Conservation (phyloP, 2,113 vertebrate species). For the Solenodon paradoxus region DNA sequence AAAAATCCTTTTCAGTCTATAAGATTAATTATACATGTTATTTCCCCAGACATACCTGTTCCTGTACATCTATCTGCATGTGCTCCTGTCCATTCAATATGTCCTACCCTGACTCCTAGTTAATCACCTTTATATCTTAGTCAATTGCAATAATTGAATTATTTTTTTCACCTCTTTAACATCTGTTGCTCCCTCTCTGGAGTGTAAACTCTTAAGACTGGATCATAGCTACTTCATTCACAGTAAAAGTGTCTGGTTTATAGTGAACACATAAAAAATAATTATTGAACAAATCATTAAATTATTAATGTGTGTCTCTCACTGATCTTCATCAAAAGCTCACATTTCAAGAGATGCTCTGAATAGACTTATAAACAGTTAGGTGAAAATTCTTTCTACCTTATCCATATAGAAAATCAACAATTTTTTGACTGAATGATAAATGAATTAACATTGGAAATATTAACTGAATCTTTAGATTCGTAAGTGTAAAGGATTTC, state of each 20-base stretch:
- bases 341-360: neutral
- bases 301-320: neutral
- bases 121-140: neutral
- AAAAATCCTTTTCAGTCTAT: neutral
- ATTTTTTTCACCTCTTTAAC: neutral
- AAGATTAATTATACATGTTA: neutral
- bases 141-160: neutral
- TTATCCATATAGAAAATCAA: neutral
- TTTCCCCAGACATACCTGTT: accelerated
- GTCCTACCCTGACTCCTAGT: neutral
- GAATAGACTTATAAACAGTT: neutral
- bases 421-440: neutral
- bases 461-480: neutral
- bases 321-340: accelerated
- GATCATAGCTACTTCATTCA: neutral
- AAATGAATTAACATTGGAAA: neutral
- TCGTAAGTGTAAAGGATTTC: neutral
- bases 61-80: neutral
- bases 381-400: neutral
- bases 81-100: neutral
- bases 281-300: neutral
- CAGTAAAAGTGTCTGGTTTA: neutral
- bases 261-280: neutral
- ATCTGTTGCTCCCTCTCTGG: neutral
- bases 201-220: neutral